Conservation (phyloP, 37 sponge, comb jelly and placozoan species). For the Eunapius fragilis region DNA sequence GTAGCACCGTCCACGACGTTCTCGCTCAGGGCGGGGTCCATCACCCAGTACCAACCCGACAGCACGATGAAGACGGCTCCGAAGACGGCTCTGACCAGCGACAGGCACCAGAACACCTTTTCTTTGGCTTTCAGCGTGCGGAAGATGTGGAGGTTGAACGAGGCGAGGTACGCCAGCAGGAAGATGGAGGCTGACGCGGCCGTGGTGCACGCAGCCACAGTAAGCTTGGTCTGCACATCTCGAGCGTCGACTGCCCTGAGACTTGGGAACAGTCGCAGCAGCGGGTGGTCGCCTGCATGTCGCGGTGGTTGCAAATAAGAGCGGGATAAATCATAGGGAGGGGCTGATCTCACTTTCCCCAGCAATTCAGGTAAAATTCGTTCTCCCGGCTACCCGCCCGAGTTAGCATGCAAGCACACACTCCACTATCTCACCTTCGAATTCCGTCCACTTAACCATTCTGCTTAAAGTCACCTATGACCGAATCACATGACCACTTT, state of each 20-base stretch:
- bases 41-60: conserved; percentile 29
- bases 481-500: no score
- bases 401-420: no score
- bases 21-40: conserved; percentile 33
- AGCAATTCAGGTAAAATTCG: no score
- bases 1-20: conserved; percentile 33
- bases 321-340: neutral
- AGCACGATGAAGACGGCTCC: conserved; percentile 27
- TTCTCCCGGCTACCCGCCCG: no score
- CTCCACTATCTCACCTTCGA: neutral
- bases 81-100: conserved; percentile 44
- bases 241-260: neutral
- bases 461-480: no score
- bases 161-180: conserved; percentile 4
- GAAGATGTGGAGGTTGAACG: conserved; percentile 17
- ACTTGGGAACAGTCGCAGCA: neutral
- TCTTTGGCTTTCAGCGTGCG: conserved; percentile 30
- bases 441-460: neutral
- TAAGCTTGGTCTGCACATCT: neutral
- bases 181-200: neutral
- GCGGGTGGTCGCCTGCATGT: neutral
- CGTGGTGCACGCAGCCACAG: neutral
- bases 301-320: no score
- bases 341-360: neutral
- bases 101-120: conserved; percentile 65